Evolutionary conservation across 92 coral and sea anemone species (phyloP).

Genomic region (Zoanthus sociatus): DNA sequence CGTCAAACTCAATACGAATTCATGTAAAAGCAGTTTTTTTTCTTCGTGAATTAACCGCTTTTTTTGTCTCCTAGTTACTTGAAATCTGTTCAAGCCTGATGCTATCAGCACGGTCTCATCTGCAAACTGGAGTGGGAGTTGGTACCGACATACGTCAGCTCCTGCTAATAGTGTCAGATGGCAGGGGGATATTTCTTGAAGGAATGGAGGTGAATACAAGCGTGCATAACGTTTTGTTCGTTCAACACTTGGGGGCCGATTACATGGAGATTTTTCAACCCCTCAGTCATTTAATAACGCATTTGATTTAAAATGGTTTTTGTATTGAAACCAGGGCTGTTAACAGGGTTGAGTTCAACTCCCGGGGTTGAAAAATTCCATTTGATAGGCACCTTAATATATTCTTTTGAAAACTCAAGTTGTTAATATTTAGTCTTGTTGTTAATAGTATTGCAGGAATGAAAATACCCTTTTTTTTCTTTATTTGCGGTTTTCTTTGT

Average conservation of each 20-base stretch:
- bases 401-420: not conserved
- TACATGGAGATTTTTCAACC: too few species aligned
- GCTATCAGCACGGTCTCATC: conserved; percentile 87
- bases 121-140: conserved; percentile 69
- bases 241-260: too few species aligned
- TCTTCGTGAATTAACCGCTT: not conserved
- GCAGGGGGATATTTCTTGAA: conserved; percentile 96
- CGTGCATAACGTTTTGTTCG: not conserved
- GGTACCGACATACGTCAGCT: conserved; percentile 85
- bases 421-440: too few species aligned
- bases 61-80: conserved; percentile 66
- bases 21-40: too few species aligned
- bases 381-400: not conserved
- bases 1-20: too few species aligned
- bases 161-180: conserved; percentile 94
- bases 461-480: too few species aligned
- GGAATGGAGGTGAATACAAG: conserved; percentile 85
- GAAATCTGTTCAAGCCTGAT: conserved; percentile 84
- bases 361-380: too few species aligned
- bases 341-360: too few species aligned
- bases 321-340: too few species aligned
- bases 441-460: too few species aligned
- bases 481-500: not conserved
- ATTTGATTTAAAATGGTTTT: too few species aligned
- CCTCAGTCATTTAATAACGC: too few species aligned